Evolutionary conservation across 1,140 invertebrate species (phyloP).

Genomic region (Adoxophyes honmai): DNA sequence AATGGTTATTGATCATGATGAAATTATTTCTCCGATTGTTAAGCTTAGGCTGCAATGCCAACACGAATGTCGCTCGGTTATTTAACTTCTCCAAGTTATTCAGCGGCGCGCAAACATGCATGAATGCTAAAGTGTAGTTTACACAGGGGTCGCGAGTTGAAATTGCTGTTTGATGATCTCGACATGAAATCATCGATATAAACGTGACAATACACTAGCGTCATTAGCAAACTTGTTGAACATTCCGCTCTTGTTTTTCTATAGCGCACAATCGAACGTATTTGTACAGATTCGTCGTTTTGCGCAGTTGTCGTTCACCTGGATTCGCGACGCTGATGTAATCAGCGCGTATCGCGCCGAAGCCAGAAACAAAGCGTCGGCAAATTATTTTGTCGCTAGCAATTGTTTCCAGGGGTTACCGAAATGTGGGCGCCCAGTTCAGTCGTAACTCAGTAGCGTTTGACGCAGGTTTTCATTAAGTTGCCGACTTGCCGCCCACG

Average conservation of each 20-base stretch:
- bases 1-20: constrained; percentile 21
- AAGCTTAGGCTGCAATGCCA: too few species aligned
- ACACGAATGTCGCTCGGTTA: not conserved
- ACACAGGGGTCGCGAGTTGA: constrained; percentile 28
- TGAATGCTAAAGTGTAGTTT: constrained; percentile 1
- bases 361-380: not conserved
- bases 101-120: not conserved
- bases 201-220: constrained; percentile 35
- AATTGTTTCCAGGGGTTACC: constrained; percentile 26
- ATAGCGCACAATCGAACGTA: constrained; percentile 35
- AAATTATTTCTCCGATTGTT: constrained; percentile 17
- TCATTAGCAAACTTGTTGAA: constrained; percentile 47
- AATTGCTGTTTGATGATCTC: constrained; percentile 41
- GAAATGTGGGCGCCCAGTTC: constrained; percentile 29
- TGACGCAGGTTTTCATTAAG: constrained; percentile 25
- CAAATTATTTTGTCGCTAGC: constrained; percentile 17
- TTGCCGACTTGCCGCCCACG: constrained; percentile 29
- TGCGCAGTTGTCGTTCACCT: constrained; percentile 46
- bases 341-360: constrained; percentile 20
- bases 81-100: not conserved
- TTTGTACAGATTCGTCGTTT: constrained; percentile 64
- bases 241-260: constrained; percentile 53
- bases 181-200: constrained; percentile 49
- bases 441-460: constrained; percentile 22
- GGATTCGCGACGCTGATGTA: constrained; percentile 41